Evolutionary conservation across 2,113 vertebrate species (phyloP), one percentile per base, ranked within the genome.

Genomic region (Chloropsis cyanopogon): DNA sequence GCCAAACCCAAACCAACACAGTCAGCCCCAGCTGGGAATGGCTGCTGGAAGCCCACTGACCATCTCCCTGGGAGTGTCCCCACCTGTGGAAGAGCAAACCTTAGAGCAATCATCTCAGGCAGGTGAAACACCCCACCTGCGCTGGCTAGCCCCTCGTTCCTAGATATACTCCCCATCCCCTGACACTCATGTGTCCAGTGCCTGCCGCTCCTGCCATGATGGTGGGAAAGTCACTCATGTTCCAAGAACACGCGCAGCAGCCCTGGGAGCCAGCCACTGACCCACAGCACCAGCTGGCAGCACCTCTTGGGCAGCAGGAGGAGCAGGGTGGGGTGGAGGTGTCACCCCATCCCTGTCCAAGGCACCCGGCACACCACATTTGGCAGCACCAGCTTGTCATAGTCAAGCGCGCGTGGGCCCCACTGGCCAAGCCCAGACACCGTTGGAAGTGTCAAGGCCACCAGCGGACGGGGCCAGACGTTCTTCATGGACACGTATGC

Each of bases 1-100:
- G 0, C 12, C 1, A 1, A 92, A 52, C 21, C 52, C 53, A 19
- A 39, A 75, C 2, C 41, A 22, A 16, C 0, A 0, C 1, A 0
- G 23, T 22, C 64, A 25, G 29, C 47, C 5, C 24, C 0, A 1
- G 28, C 5, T 2, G 19, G 60, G n/a, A 35, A 59, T 0, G 4
- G 56, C 12, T 0, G 0, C 44, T 71, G 64, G 64, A 42, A 59
- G 23, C 24, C 10, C 6, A 0, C 5, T 10, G 25, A 69, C 26
- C 49, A 22, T 8, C 20, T 21, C 73, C 50, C n/a, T 3, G 1
- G 12, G 12, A 49, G 15, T 1, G 0, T 33, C 41, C 54, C 47
- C n/a, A 15, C 5, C 47, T 4, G 3, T 0, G 16, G 44, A 39
- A 42, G 3, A 86, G 25, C 44, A 44, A 37, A 26, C 9, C 37